Conservation (phyloP, 2,797 vertebrate genomes). For the Catostomus latipinnis region DNA sequence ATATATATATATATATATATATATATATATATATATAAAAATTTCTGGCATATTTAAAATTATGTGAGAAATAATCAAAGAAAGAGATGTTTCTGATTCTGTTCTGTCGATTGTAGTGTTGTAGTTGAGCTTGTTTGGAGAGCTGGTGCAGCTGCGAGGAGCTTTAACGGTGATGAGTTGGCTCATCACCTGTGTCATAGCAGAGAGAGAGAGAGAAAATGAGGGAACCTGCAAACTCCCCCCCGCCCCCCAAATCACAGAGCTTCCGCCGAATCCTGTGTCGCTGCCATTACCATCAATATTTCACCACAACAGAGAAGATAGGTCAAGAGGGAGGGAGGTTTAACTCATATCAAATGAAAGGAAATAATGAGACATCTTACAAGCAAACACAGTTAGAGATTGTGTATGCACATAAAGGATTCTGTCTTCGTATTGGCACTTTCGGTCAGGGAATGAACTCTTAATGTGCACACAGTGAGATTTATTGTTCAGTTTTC, state of each 20-base stretch:
- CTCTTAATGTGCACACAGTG: slow-evolving; percentile 11
- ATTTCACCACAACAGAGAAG: slow-evolving; percentile 50
- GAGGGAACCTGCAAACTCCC: background rate
- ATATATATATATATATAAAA: no score
- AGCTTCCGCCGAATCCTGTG: slow-evolving; percentile 24
- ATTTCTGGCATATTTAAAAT: no score
- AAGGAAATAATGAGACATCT: slow-evolving; percentile 30
- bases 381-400: slow-evolving; percentile 22
- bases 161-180: slow-evolving; percentile 45
- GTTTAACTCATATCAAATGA: slow-evolving; percentile 42
- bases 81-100: no score
- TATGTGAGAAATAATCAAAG: no score
- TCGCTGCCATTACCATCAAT: slow-evolving; percentile 51
- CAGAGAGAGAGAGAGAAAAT: slow-evolving; percentile 1
- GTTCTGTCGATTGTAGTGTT: background rate
- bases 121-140: slow-evolving; percentile 15
- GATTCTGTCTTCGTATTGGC: background rate
- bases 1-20: no score
- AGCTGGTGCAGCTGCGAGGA: slow-evolving; percentile 13
- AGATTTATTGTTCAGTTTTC: slow-evolving; percentile 1
- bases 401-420: slow-evolving; percentile 10
- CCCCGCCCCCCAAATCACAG: background rate
- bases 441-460: background rate
- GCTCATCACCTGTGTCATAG: slow-evolving; percentile 52
- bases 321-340: slow-evolving; percentile 37